Evolutionary conservation across 2,888 invertebrate species (phyloP).

Genomic region (Cantharis nigra): DNA sequence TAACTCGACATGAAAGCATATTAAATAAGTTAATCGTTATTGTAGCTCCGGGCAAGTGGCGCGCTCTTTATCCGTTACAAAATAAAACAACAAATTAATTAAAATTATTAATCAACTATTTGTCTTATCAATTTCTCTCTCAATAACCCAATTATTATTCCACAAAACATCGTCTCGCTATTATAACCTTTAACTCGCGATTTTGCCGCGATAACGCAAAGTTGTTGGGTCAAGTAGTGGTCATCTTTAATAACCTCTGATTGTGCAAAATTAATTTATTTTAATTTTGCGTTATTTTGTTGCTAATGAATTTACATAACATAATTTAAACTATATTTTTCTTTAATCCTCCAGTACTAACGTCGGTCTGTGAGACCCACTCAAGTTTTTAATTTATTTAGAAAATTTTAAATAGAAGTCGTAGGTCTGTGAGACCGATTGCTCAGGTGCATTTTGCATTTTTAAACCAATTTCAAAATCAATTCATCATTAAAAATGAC

Average conservation of each 20-base stretch:
- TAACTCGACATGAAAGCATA: background rate
- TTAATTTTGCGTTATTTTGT: background rate
- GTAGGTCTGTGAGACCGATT: too few relatives aligned
- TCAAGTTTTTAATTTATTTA: too few relatives aligned
- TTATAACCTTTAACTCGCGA: background rate
- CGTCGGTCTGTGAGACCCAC: too few relatives aligned
- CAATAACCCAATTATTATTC: background rate
- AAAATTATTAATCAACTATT: background rate
- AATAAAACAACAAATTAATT: background rate
- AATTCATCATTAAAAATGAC: background rate
- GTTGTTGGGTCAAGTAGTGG: background rate
- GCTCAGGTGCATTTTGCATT: too few relatives aligned
- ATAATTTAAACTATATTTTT: too few relatives aligned
- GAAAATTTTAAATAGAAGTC: too few relatives aligned
- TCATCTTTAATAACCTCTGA: background rate
- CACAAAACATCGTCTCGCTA: background rate
- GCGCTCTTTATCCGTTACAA: background rate
- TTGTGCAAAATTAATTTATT: background rate
- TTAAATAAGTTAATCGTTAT: background rate
- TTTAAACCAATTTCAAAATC: background rate
- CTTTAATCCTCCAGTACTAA: too few relatives aligned
- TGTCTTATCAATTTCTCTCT: background rate
- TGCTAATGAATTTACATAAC: background rate
- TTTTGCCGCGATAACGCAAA: background rate
- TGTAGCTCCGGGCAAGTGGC: background rate